phyloP scores from a whole-genome alignment of 2,797 vertebrate species.

The Ataeniobius toweri region DNA sequence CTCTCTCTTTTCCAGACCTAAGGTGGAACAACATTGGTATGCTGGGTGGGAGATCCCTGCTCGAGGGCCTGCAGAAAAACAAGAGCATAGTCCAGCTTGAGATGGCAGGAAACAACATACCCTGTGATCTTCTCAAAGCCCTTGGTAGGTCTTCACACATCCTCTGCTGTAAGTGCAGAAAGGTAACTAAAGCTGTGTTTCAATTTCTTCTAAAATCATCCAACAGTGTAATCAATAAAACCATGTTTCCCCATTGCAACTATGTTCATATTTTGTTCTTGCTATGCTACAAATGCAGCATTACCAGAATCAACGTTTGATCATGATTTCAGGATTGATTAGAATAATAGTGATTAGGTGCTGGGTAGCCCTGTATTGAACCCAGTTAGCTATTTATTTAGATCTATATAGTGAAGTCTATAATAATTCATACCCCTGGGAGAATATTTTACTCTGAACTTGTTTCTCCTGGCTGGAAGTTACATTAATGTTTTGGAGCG shows the following conservation, averaged over 20 bases:
- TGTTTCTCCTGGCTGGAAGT: no score
- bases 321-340: background rate
- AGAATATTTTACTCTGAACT: no score
- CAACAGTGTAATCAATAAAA: background rate
- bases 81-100: conserved; percentile 84
- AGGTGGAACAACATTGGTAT: conserved; percentile 96
- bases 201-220: background rate
- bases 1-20: conserved; percentile 80
- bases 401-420: no score
- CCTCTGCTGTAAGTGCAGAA: background rate
- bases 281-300: background rate
- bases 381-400: background rate
- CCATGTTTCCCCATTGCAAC: background rate
- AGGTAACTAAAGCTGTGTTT: no score
- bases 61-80: conserved; percentile 88
- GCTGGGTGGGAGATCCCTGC: conserved; percentile 88
- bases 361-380: background rate
- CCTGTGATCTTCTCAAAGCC: conserved; percentile 88
- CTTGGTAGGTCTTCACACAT: conserved; percentile 77
- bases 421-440: no score
- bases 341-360: background rate
- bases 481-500: no score
- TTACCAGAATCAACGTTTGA: background rate
- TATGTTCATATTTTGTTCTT: background rate
- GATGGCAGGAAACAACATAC: conserved; percentile 93